Evolutionary conservation across 2,113 vertebrate species (phyloP).

Genomic region (Hyperopisus bebe): DNA sequence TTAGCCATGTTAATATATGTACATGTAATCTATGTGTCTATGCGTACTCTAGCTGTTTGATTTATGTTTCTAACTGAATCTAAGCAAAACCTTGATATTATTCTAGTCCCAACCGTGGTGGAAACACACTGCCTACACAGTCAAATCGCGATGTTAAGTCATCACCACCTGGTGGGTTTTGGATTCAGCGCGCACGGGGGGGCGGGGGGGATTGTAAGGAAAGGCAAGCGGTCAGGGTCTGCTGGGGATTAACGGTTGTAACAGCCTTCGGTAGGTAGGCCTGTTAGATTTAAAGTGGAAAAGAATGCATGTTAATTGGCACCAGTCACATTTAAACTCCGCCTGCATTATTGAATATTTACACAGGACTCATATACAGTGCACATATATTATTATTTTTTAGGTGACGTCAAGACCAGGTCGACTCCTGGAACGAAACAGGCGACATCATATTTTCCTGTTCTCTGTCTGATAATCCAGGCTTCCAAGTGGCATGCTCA

Average conservation of each 20-base stretch:
- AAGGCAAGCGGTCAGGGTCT: neutral
- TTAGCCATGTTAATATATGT: no score
- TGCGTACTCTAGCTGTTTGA: no score
- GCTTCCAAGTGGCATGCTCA: neutral
- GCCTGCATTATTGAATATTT: neutral
- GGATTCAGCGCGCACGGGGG: neutral
- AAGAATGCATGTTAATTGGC: neutral
- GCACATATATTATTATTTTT: neutral
- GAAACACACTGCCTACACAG: no score
- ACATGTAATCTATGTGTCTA: no score
- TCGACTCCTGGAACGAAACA: neutral
- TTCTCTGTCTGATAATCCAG: neutral
- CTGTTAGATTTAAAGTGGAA: neutral
- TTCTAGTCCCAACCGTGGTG: neutral
- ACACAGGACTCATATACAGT: neutral
- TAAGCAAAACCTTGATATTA: neutral
- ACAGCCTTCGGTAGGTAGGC: neutral
- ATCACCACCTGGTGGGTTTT: neutral
- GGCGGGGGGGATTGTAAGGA: neutral
- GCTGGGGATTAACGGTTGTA: neutral
- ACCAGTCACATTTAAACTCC: neutral
- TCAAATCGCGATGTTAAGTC: neutral
- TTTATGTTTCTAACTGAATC: no score
- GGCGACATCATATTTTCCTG: neutral
- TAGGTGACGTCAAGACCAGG: neutral